Evolutionary conservation across 53 echinoderm and acorn worm species (phyloP), one percentile per base, ranked within the genome.

Genomic region (Crossaster papposus): DNA sequence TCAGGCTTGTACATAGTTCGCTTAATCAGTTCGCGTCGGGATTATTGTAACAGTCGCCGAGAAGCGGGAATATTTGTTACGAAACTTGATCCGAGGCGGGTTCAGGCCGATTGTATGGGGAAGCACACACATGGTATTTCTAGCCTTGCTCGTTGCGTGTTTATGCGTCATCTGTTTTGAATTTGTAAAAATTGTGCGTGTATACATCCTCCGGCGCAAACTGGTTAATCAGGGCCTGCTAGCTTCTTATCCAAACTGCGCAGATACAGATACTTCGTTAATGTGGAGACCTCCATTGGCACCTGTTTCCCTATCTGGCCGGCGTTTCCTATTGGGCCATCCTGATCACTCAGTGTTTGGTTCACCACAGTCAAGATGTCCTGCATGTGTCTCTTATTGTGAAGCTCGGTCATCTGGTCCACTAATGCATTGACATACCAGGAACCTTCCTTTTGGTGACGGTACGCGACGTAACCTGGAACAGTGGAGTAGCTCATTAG

Each of bases 371-470:
- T 93, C 72, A 97, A 78, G 29, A 95, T 92, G 3, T 78, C 34
- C 33, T 94, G 29, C 32, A 95, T 55, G 54, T 94, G 91, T 23
- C 70, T 52, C 2, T 53, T 53, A 30, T 90, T 32, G 10, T 89
- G 87, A 77, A 94, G 53, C 14, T 78, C 51, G 3, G 58, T 77
- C 28, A 96, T 65, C 23, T 86, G 29, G 4, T 88, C 71, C 24
- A 90, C 90, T 71, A 98, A 81, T 0, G 93, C 88, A n/a, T 85
- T 79, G 55, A 98, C 93, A 70, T 83, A 98, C 98, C 98, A 96
- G 0, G 98, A 91, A 23, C 98, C 98, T 30, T 82, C 35, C 0
- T 79, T 76, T 50, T 44, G 34, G 51, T 82, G 92, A 6, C 96
- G 62, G 38, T 86, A 94, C 24, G 96, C 93, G 17, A 93, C 86